A percentile compares a stretch with the other conserved stretches of the same genome.
These are phyloP conservation scores for Rhodeus uyekii DNA, from an alignment of 2,797 vertebrate genomes.

Conservation along the genomic window DNA sequence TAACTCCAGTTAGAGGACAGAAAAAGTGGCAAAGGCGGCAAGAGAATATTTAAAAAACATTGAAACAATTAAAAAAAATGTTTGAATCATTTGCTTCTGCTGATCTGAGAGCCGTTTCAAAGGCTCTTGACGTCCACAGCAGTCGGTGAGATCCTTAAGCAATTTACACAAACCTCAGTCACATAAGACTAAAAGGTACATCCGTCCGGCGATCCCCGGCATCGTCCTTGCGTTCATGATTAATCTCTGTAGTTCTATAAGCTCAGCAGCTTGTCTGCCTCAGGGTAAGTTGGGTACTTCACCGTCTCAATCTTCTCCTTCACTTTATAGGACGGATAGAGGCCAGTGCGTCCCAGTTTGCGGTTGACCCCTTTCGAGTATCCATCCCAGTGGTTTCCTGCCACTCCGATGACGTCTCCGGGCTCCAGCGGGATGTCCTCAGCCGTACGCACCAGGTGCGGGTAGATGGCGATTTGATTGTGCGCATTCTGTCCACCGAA, in stretches of 20 bases:
- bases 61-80: neutral
- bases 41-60: neutral
- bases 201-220: neutral
- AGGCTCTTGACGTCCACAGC: neutral
- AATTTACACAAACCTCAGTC: constrained; percentile 35
- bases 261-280: constrained; percentile 88
- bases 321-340: constrained; percentile 98
- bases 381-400: constrained; percentile 98
- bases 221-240: neutral
- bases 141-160: constrained; percentile 3
- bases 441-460: constrained; percentile 86
- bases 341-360: constrained; percentile 93
- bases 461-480: constrained; percentile 95
- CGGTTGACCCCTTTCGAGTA: constrained; percentile 98
- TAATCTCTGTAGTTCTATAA: constrained; percentile 66
- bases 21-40: neutral
- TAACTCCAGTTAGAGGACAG: neutral
- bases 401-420: constrained; percentile 94
- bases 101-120: neutral
- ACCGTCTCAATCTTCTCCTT: constrained; percentile 97
- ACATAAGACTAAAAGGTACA: neutral
- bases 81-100: constrained; percentile 2
- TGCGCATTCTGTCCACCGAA: constrained; percentile 98
- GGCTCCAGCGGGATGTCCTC: constrained; percentile 97
- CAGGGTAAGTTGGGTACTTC: constrained; percentile 94